A percentile compares a stretch with the other conserved stretches of the same genome.
phyloP scores from a whole-genome alignment of 1,140 invertebrate species.

The Ganaspis sp. region DNA sequence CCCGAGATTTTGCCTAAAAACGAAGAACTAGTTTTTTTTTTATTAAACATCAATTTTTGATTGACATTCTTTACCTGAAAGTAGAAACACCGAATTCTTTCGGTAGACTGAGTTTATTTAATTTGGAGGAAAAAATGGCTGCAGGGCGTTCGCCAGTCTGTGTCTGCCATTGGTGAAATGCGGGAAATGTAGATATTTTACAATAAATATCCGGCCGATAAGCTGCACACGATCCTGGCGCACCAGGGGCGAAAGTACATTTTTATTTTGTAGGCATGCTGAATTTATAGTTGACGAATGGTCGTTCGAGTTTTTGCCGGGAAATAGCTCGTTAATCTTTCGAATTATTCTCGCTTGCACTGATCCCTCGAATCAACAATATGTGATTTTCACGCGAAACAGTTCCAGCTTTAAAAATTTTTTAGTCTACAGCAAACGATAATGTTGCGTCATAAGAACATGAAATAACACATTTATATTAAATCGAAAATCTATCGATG shows the following conservation, averaged over 20 bases:
- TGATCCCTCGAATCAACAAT: slow-evolving; percentile 43
- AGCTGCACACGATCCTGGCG: slow-evolving; percentile 57
- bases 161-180: slow-evolving; percentile 29
- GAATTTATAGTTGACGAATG: slow-evolving; percentile 67
- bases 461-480: too few species aligned
- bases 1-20: too few species aligned
- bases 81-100: slow-evolving; percentile 34
- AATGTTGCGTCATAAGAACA: too few species aligned
- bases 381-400: slow-evolving; percentile 16
- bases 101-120: slow-evolving; percentile 50
- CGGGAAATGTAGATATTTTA: slow-evolving; percentile 61
- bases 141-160: slow-evolving; percentile 44
- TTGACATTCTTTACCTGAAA: not conserved
- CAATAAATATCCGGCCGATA: slow-evolving; percentile 70
- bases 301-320: slow-evolving; percentile 62
- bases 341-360: slow-evolving; percentile 65
- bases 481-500: too few species aligned
- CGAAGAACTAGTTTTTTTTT: too few species aligned
- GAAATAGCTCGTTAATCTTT: slow-evolving; percentile 71
- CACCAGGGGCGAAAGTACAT: slow-evolving; percentile 45
- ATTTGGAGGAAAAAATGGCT: slow-evolving; percentile 53
- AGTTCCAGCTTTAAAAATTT: not conserved
- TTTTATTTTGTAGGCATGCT: slow-evolving; percentile 62
- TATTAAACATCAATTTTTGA: too few species aligned
- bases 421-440: not conserved